Base-by-base conservation (phyloP, 1,140 invertebrate species). In the Carposina sasakii region DNA sequence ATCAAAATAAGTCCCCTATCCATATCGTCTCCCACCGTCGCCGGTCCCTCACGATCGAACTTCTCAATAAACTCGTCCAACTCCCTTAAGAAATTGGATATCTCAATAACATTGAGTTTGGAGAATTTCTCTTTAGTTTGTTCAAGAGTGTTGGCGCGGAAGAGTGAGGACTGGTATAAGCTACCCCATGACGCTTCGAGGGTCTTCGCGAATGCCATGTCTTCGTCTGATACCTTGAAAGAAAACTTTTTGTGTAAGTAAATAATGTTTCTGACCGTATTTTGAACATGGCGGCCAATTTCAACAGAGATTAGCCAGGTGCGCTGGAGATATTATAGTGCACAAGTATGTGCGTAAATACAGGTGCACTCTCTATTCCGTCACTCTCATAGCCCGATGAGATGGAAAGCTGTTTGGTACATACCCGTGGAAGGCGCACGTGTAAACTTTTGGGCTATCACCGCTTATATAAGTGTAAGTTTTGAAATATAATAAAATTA, bases 71-170 rank as follows among this genome's bases (percentile, higher is more conserved):
- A 96, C 0, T 87, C 82, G 6, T 81, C 77, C 20, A 94, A 73
- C 59, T 91, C 88, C 10, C 82, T 71, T 17, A 87, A 79, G 84
- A 96, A 96, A 9, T 89, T 87, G 12, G 87, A 78, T 55, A 96
- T 94, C 74, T 95, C 90, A 0, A 87, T 75, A 19, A 90, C 70
- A 21, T 92, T 94, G 60, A 94, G 81, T 54, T 92, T 89, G 13
- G 92, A 92, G 76, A 96, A 98, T 62, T 92, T 90, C 22, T 91
- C 90, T 61, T 91, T 93, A 5, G 92, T 93, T 47, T 88, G 87
- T 57, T 93, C 89, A 28, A 94, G 71, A 5, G 90, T 91, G 37
- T 88, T 89, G 10, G 87, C 86, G 48, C 92, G 86, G 70, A 89
- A 92, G 9, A 93, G 63, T 0, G 90, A 89, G 1, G 88, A 89